Base-by-base conservation (phyloP, 2,797 vertebrate genomes). In the Bucorvus abyssinicus region DNA sequence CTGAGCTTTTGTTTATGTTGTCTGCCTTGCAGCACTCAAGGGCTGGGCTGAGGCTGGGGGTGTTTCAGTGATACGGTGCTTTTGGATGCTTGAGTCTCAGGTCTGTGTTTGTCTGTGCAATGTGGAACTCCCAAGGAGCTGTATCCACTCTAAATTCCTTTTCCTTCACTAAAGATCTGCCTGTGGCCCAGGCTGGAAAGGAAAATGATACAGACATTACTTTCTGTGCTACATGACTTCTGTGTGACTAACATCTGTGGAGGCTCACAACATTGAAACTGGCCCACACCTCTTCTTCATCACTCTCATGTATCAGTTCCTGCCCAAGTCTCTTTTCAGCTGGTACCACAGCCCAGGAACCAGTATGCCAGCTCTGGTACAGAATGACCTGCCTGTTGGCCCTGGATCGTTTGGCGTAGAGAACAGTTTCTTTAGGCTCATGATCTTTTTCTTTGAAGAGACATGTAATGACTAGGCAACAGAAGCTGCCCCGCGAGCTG, bases 1-100 rank as follows among this genome's bases (percentile, higher is more conserved):
- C 78, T 94, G 92, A 87, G 68, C 49, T 93, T 74, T 85, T 94
- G 79, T 95, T 94, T 82, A 5, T 70, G 52, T 10, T 93, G 65
- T 81, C 86, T 77, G 63, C 91, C 63, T 89, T 68, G 86, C 45
- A 68, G 87, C 59, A 50, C 52, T 20, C 45, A 36, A 70, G 47
- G 74, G 70, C 60, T 89, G 90, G 81, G 55, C 69, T 87, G 85
- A 82, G 27, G 32, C 68, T 74, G 84, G 49, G 63, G 55, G 7
- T 34, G 32, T 78, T 85, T 94, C 60, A 64, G 24, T 24, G 67
- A 21, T 57, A 4, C 0, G 13, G 82, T 76, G 32, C 32, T 84
- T 94, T 87, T 84, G 84, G 63, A 86, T 77, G 55, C 49, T 64
- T 64, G 84, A 86, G 59, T 88, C 73, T 70, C 61, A 45, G 68